Conservation (phyloP, 2,113 vertebrate genomes). For the Limnothrissa miodon region DNA sequence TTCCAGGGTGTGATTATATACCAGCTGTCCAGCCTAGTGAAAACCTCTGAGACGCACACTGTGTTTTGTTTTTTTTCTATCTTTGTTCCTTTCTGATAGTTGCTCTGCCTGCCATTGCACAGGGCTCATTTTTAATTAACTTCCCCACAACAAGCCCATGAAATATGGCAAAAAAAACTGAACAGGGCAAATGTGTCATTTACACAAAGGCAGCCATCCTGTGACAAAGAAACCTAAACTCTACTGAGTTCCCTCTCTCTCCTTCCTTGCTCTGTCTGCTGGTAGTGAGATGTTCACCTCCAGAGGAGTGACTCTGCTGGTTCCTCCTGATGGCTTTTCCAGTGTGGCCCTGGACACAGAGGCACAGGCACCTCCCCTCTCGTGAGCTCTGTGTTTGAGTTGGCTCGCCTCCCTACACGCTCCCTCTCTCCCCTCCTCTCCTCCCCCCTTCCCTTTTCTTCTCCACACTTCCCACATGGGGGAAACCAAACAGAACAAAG, state of each 20-base stretch:
- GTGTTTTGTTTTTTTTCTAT: too few species aligned
- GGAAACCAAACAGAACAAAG: conserved; percentile 19
- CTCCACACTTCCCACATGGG: neutral
- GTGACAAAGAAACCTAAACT: neutral
- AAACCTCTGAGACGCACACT: too few species aligned
- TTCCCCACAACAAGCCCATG: neutral
- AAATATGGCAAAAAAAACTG: neutral
- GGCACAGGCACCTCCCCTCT: conserved; percentile 29
- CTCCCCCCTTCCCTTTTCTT: neutral
- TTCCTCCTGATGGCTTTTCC: conserved; percentile 40
- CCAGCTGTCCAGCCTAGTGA: too few species aligned
- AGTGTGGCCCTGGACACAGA: conserved; percentile 20
- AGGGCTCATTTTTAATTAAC: neutral
- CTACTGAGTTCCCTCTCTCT: neutral
- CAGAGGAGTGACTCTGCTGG: conserved; percentile 20
- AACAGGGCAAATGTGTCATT: neutral
- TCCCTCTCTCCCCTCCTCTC: neutral
- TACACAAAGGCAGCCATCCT: neutral
- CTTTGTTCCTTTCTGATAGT: too few species aligned
- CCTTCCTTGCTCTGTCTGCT: neutral
- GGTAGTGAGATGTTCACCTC: neutral
- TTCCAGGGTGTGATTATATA: too few species aligned
- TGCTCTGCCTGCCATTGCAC: neutral
- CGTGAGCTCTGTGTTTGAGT: conserved; percentile 30
- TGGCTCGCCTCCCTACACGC: neutral